Evolutionary conservation across 2,888 invertebrate species (phyloP), one percentile per base, ranked within the genome.

Genomic region (Leucoptera coffeella): DNA sequence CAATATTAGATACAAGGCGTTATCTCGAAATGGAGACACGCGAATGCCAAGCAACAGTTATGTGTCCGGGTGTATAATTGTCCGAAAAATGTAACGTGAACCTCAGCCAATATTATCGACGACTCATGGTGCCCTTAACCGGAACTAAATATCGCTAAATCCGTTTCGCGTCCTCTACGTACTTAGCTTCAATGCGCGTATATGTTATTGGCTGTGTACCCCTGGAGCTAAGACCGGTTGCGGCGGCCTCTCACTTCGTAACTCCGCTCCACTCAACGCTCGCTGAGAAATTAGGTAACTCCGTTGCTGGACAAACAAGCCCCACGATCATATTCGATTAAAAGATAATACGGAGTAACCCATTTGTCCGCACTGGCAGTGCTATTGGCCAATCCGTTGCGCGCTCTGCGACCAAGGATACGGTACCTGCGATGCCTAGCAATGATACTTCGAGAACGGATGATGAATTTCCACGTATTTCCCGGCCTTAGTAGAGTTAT

Each of bases 191-290:
- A n/a, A n/a, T n/a, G n/a, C n/a, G n/a, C n/a, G n/a, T n/a, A 36
- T 43, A 43, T 49, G 27, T 47, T 40, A 43, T 49, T 47, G 38
- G 45, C 43, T 40, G 45, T 44, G 52, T 59, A 57, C 55, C 54
- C 60, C 47, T 50, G 49, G 55, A 54, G 50, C 56, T 15, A 56
- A 47, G 50, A 65, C 69, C 65, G 65, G 64, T 67, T 64, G 54
- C 45, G 57, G 46, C 57, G 60, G 64, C 67, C 69, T 69, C 67
- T 67, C 65, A 67, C 67, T 67, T 67, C 47, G 65, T 61, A 64
- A 69, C 59, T 52, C 50, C 50, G 48, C 51, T 53, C 59, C 55
- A 53, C 56, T 53, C 49, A 47, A 46, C 44, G 53, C 47, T 59
- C 45, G 55, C 62, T 59, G 55, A 53, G 54, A 58, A 67, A 65